A percentile compares a stretch with the other conserved stretches of the same genome.
These are phyloP conservation scores for Galago senegalensis DNA, from an alignment of 2,797 vertebrate genomes.

Conservation along the genomic window DNA sequence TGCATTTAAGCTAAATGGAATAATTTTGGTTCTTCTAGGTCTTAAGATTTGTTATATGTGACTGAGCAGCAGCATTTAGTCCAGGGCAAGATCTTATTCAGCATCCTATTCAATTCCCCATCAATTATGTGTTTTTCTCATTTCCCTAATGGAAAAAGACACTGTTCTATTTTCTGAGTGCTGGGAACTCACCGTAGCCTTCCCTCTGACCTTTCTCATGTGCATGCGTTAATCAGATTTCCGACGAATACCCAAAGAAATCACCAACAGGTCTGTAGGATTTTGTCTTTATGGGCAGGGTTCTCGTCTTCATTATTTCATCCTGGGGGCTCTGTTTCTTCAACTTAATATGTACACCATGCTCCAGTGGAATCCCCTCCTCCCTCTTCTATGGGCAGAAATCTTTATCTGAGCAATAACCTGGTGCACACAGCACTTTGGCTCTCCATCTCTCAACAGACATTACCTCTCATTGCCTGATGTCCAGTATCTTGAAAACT, in stretches of 20 bases:
- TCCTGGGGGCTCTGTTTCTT: not conserved
- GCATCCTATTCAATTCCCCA: not conserved
- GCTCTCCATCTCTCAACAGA: not conserved
- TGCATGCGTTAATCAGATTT: not conserved
- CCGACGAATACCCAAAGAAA: not conserved
- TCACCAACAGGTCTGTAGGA: not conserved
- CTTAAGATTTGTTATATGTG: conserved; percentile 11
- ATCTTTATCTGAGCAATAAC: not conserved
- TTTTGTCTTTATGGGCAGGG: not conserved
- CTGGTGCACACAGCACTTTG: not conserved
- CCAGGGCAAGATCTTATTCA: not conserved
- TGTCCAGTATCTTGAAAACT: not conserved
- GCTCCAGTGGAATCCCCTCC: not conserved
- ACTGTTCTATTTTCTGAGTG: not conserved
- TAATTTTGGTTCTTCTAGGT: not conserved
- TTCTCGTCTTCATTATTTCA: not conserved
- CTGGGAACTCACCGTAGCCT: not conserved
- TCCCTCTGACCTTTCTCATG: not conserved
- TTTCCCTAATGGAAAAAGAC: not conserved
- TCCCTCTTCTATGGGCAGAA: not conserved
- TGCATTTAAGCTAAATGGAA: not conserved
- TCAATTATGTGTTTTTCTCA: not conserved
- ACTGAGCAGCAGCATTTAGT: not conserved
- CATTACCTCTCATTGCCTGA: not conserved
- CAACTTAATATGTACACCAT: not conserved